Base-by-base conservation (phyloP, 2,888 invertebrate species). In the Zaprionus lineosus region DNA sequence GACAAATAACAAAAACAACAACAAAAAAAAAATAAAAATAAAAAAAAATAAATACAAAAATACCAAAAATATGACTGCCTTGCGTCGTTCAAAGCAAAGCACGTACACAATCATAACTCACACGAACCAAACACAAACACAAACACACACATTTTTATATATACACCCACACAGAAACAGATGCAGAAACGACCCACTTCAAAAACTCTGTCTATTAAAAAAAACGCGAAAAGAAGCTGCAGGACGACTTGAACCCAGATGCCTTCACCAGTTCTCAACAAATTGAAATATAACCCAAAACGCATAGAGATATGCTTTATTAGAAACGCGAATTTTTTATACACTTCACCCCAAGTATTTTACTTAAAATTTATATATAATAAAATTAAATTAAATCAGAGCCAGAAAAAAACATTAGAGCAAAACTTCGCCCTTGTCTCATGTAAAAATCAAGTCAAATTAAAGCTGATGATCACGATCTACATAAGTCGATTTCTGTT, bases 151-250 rank as follows among this genome's bases (percentile, higher is more conserved):
- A 52, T 36, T 62, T 62, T 55, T 34, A 57, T 48, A 41, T 9
- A 33, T 18, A 33, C 11, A 28, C 14, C 21, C 1, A 44, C 5
- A 50, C 41, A 75, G 26, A 15, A 19, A 29, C 46, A 47, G 24
- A 37, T 36, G n/a, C 26, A 9, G 29, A 21, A 8, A 3, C 56
- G 62, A 81, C 77, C 77, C 77, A 74, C 74, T 81, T 77, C 74
- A 74, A 61, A 76, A 81, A 24, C 55, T 36, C 75, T 66, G 81
- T 77, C 77, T 81, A 77, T 77, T 74, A 76, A 74, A 70, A 73
- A 61, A 56, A 55, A 21, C 3, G 21, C 3, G 2, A 18, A 18
- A 11, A 40, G 16, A 11, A 67, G 56, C 63, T 71, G 50, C 63
- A 62, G 74, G 56, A 67, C 24, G 50, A 39, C 55, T 61, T 43